Evolutionary conservation across 2,113 vertebrate species (phyloP), one percentile per base, ranked within the genome.

Genomic region (Smithornis capensis): DNA sequence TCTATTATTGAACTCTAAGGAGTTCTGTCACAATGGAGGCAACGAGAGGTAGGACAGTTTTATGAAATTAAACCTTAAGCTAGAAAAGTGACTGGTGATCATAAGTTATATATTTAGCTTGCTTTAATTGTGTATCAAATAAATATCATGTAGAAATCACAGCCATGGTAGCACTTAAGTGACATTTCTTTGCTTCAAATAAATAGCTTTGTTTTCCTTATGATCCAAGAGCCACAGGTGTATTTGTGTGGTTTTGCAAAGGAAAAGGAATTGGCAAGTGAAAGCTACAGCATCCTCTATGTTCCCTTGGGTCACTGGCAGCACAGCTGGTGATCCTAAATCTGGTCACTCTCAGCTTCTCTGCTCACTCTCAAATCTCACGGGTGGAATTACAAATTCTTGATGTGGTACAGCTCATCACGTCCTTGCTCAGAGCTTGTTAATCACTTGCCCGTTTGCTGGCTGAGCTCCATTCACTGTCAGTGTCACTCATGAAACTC

Each of bases 31-130:
- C 33, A 59, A 37, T 5, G 25, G 18, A 73, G 31, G 12, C 37
- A 27, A 5, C 0, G 1, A 1, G 4, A 29, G 33, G 33, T 4
- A 50, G 3, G 12, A 45, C 5, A 88, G n/a, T 37, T 47, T 55
- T 28, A 47, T 4, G 13, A 44, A 84, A 78, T 45, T 24, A 14
- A 22, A 40, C 11, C 49, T 52, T 31, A 33, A 42, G 6, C 77
- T 89, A 50, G 11, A 60, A 84, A 85, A 89, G 22, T 35, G 22
- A 25, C 28, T 27, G 50, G 13, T 69, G n/a, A 45, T 31, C 23
- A 7, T 31, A 4, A 18, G 4, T 31, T 50, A 50, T 22, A 21
- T 64, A 28, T 52, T 93, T 64, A 53, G 10, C 22, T 67, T 31
- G 7, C 3, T 49, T 93, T 80, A 40, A 57, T 60, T 33, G 19